Evolutionary conservation across 1,140 invertebrate species (phyloP).

Genomic region (Tetraneura akinire): DNA sequence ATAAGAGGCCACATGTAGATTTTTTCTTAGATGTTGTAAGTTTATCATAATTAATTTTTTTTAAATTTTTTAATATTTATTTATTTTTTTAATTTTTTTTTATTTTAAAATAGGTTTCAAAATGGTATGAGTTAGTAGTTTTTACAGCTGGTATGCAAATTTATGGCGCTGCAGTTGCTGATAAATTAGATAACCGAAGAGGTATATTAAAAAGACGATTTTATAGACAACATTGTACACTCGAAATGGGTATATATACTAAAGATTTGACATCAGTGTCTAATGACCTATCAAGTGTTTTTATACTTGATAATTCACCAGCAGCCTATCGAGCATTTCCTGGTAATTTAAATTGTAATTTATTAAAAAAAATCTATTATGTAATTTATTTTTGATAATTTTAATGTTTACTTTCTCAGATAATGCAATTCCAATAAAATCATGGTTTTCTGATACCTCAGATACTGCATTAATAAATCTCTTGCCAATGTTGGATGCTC

Average conservation of each 20-base stretch:
- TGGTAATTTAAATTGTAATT: slow-evolving; percentile 64
- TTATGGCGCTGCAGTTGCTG: slow-evolving; percentile 97
- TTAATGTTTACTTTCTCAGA: slow-evolving; percentile 65
- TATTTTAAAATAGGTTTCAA: slow-evolving; percentile 68
- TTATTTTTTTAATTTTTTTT: slow-evolving; percentile 8
- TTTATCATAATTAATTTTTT: no score
- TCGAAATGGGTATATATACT: slow-evolving; percentile 95
- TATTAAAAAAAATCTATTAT: not conserved
- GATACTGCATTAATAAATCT: slow-evolving; percentile 95
- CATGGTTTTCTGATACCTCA: slow-evolving; percentile 97
- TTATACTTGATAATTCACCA: slow-evolving; percentile 99
- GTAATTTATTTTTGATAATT: not conserved
- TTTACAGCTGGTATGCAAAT: slow-evolving; percentile 99
- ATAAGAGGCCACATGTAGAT: slow-evolving; percentile 98
- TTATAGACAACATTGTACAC: slow-evolving; percentile 87
- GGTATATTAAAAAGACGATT: slow-evolving; percentile 90
- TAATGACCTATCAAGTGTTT: slow-evolving; percentile 93
- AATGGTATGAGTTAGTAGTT: slow-evolving; percentile 97
- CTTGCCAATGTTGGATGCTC: slow-evolving; percentile 94
- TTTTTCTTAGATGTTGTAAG: slow-evolving; percentile 98
- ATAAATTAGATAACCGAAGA: slow-evolving; percentile 93
- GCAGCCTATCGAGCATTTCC: slow-evolving; percentile 96
- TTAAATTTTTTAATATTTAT: no score
- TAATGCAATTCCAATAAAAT: slow-evolving; percentile 99
- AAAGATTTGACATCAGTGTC: slow-evolving; percentile 97